phyloP scores from a whole-genome alignment of 2,797 vertebrate genomes.

The Catamblyrhynchus diadema region DNA sequence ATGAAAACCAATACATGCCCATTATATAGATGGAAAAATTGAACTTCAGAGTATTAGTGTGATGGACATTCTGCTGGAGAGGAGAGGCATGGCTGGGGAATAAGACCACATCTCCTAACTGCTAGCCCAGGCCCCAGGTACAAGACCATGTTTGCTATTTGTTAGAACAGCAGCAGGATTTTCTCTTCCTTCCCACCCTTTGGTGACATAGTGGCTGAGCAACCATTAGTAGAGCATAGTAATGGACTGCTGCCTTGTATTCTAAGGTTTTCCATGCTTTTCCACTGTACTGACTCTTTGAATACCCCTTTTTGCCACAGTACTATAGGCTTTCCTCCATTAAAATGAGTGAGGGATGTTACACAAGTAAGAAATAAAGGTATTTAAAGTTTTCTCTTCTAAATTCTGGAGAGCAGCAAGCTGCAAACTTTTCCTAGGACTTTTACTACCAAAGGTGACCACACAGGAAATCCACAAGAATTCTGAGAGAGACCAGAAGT shows the following conservation, averaged over 20 bases:
- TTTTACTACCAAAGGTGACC: background rate
- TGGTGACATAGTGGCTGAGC: background rate
- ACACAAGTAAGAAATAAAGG: background rate
- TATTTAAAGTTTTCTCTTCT: background rate
- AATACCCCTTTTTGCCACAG: background rate
- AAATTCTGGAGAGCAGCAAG: background rate
- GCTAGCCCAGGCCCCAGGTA: background rate
- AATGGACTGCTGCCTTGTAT: background rate
- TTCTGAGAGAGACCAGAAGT: background rate
- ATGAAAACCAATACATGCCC: background rate
- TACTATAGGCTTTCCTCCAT: background rate
- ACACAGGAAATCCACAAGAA: background rate
- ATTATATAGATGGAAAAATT: background rate
- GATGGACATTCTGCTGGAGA: background rate
- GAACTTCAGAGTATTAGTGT: background rate
- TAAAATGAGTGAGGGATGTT: background rate
- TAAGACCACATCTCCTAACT: background rate
- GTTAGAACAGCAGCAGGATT: background rate
- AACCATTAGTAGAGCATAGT: rapidly evolving
- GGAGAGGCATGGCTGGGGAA: background rate
- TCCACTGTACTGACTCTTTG: background rate
- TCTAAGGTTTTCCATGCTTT: background rate
- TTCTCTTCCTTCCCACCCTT: background rate
- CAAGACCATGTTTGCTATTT: background rate
- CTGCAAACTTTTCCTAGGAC: background rate